Base-by-base conservation (phyloP, 2,797 vertebrate species). In the Phrynocephalus vlangalii region DNA sequence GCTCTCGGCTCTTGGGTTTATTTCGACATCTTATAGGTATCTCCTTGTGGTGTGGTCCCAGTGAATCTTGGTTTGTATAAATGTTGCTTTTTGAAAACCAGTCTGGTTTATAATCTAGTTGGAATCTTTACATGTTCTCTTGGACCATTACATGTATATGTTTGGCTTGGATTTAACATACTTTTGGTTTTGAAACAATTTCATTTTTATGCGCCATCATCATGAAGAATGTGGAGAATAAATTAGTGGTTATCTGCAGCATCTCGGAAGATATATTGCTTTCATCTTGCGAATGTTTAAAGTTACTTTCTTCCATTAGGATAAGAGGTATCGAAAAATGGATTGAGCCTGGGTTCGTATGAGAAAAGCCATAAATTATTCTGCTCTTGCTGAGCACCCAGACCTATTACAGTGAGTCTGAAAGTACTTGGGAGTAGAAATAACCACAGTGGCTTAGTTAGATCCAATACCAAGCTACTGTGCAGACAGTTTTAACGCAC, bases 231-330 rank as follows among this genome's bases (percentile, higher is more conserved):
- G 93, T 80, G 79, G 90, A 88, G 33, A 28, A 83, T 90, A 84
- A 75, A 79, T 83, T 80, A 28, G 91, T 0, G 85, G 94, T 84
- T 90, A 91, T 92, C 94, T 92, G 87, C 94, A 93, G 83, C 52
- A 91, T 88, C 93, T 87, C 88, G 87, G 93, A 95, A 90, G 91
- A 86, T 52, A 52, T 90, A 1, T 30, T 52, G 6, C 1, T 38
- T 33, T 60, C 80, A 87, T 86, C 13, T 66, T 96, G 91, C 92
- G 92, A 93, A 93, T 93, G 87, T 92, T 94, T 93, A 92, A 92
- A 95, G 95, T 94, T 63, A 28, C 63, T 93, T 20, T 86, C 85
- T 89, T 93, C 92, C 4, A 11, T 70, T 76, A 63, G 60, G 56
- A 26, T 79, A 78, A 0, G 87, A 92, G 78, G 86, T 91, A 91